phyloP scores from a whole-genome alignment of 2,888 invertebrate species.

The Pycnomerus fuliginosus region DNA sequence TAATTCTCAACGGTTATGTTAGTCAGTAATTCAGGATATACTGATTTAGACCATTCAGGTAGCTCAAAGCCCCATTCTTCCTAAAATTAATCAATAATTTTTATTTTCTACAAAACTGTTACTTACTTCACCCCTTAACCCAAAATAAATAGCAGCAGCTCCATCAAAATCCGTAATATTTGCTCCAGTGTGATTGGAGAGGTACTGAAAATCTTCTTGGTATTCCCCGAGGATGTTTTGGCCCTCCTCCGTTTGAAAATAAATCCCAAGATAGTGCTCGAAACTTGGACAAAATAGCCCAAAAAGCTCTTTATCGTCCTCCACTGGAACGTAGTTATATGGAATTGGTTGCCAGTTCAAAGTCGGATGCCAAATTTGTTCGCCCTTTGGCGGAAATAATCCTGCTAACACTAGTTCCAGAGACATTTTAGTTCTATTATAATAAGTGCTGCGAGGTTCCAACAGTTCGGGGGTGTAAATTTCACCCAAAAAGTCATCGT shows the following conservation, averaged over 20 bases:
- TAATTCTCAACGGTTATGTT: slow-evolving; percentile 44
- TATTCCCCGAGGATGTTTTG: slow-evolving; percentile 51
- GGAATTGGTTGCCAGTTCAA: slow-evolving; percentile 76
- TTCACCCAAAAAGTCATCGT: slow-evolving; percentile 60
- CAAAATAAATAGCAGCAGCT: slow-evolving; percentile 61
- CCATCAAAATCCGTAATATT: slow-evolving; percentile 57
- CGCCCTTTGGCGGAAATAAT: slow-evolving; percentile 61
- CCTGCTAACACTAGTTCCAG: slow-evolving; percentile 67
- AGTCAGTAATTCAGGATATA: slow-evolving; percentile 45
- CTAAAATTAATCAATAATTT: slow-evolving; percentile 26
- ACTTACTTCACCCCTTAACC: slow-evolving; percentile 60
- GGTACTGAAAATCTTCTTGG: slow-evolving; percentile 52
- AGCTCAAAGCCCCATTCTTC: slow-evolving; percentile 41
- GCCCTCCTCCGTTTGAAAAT: slow-evolving; percentile 45
- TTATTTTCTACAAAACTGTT: background rate
- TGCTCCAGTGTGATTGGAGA: slow-evolving; percentile 56
- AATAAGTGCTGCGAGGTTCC: slow-evolving; percentile 66
- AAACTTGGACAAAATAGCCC: slow-evolving; percentile 17
- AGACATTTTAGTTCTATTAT: slow-evolving; percentile 72
- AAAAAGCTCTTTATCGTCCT: slow-evolving; percentile 28
- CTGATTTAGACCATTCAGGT: slow-evolving; percentile 48
- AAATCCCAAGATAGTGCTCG: slow-evolving; percentile 31
- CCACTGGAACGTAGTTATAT: slow-evolving; percentile 60
- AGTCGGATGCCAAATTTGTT: slow-evolving; percentile 57
- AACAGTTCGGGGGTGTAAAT: slow-evolving; percentile 58